Conservation (phyloP, 2,797 vertebrate species). For the Esox masquinongy region DNA sequence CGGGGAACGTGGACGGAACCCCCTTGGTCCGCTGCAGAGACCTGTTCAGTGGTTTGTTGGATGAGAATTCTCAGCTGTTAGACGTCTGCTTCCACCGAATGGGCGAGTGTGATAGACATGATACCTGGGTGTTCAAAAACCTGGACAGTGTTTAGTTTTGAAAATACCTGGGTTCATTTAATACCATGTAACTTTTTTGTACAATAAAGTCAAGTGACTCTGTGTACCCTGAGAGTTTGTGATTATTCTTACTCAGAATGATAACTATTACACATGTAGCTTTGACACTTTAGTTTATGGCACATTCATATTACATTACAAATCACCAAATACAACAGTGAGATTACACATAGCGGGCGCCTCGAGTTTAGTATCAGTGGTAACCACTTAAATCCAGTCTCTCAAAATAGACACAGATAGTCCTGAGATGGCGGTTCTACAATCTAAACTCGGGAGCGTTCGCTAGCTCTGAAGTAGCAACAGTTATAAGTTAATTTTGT, state of each 20-base stretch:
- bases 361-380: background rate
- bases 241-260: background rate
- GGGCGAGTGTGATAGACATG: background rate
- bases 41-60: too few species aligned
- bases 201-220: background rate
- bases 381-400: too few species aligned
- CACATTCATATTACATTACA: background rate
- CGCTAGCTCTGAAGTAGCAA: too few species aligned
- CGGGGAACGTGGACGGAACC: too few species aligned
- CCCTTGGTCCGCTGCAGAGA: too few species aligned
- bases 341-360: background rate
- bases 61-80: background rate
- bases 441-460: too few species aligned
- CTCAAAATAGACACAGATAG: background rate
- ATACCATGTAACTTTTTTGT: background rate
- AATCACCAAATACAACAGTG: background rate
- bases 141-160: background rate
- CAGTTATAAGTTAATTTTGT: too few species aligned
- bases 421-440: too few species aligned
- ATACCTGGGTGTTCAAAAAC: background rate
- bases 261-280: background rate
- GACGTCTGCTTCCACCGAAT: background rate
- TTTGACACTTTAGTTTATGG: background rate
- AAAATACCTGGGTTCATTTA: background rate
- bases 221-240: background rate